Conservation (phyloP, 2,797 vertebrate genomes). For the Falco naumanni region DNA sequence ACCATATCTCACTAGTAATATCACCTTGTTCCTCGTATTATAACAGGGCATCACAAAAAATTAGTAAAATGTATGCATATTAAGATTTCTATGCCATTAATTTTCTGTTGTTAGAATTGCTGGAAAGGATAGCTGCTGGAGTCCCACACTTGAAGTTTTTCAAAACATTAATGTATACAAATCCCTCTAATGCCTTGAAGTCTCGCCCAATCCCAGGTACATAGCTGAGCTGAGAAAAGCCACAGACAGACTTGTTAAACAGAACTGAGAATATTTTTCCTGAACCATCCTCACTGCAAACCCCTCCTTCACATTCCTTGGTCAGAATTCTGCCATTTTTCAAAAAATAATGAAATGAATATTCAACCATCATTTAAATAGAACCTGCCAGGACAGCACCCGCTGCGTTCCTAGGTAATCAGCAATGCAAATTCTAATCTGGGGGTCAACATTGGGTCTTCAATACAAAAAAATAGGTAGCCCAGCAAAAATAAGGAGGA, state of each 20-base stretch:
- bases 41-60: neutral
- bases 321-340: neutral
- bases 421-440: neutral
- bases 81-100: neutral
- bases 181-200: neutral
- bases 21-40: neutral
- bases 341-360: neutral
- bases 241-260: neutral
- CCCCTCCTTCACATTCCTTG: neutral
- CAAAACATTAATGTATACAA: neutral
- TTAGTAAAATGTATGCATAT: neutral
- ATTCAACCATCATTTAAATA: neutral
- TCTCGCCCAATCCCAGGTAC: neutral
- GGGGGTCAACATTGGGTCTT: neutral
- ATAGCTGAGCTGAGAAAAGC: neutral
- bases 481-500: neutral
- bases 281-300: neutral
- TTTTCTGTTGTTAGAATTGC: neutral
- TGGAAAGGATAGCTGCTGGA: neutral
- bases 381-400: neutral
- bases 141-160: neutral
- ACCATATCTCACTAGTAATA: neutral
- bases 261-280: neutral
- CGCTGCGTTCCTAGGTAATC: neutral
- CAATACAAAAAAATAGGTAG: neutral